Percentiles rank a stretch among this genome's conserved stretches.
Conservation (phyloP, 2,797 vertebrate species). For the Spheniscus humboldti region DNA sequence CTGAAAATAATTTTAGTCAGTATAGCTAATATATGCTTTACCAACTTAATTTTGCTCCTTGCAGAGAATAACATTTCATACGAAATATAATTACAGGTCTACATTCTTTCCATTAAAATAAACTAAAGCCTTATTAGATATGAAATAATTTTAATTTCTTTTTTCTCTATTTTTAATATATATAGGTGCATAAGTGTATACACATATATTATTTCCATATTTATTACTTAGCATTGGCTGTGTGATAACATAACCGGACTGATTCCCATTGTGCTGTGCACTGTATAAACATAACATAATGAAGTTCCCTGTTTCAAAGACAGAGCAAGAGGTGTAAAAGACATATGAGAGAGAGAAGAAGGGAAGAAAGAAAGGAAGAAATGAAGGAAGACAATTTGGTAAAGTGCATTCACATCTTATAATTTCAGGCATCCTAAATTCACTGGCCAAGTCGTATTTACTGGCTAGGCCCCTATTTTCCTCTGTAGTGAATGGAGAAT, state of each 20-base stretch:
- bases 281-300: background rate
- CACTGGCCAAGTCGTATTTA: background rate
- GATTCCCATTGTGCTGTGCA: background rate
- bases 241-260: background rate
- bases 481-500: background rate
- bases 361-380: background rate
- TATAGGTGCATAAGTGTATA: background rate
- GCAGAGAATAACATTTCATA: background rate
- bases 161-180: background rate
- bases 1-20: background rate
- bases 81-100: background rate
- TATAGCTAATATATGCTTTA: background rate
- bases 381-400: background rate
- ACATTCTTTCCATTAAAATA: background rate
- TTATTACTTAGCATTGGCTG: background rate
- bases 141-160: background rate
- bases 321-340: background rate
- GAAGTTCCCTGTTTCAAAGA: background rate
- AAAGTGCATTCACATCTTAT: background rate
- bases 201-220: background rate
- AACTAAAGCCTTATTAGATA: background rate
- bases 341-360: background rate
- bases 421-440: background rate
- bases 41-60: background rate
- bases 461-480: background rate